phyloP scores from a whole-genome alignment of 2,888 invertebrate species.

The Panopea generosa region DNA sequence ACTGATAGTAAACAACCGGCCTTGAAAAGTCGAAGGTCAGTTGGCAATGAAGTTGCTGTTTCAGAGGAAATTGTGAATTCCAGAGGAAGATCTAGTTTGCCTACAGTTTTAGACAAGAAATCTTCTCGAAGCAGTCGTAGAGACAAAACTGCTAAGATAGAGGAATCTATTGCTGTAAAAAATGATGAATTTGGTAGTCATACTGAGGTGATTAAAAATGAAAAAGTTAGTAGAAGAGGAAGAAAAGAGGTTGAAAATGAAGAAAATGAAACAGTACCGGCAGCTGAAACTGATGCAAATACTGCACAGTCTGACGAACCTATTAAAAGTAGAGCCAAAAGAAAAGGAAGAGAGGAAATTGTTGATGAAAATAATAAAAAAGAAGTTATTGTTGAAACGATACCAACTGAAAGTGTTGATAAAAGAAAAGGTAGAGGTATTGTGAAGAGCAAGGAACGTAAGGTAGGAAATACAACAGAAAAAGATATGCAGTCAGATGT shows the following conservation, averaged over 20 bases:
- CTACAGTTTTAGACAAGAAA: slow-evolving; percentile 25
- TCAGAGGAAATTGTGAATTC: not conserved
- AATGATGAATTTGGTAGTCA: too few species aligned
- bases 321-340: slow-evolving; percentile 13
- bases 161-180: not conserved
- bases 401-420: slow-evolving; percentile 7
- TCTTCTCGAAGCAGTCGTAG: slow-evolving; percentile 4
- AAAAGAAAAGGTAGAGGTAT: slow-evolving; percentile 14
- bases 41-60: slow-evolving; percentile 10
- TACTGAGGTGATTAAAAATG: not conserved
- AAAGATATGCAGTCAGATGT: not conserved
- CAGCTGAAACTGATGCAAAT: not conserved
- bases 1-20: not conserved
- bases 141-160: not conserved
- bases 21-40: too few species aligned
- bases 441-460: slow-evolving; percentile 1
- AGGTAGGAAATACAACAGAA: slow-evolving; percentile 1
- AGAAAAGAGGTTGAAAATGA: slow-evolving; percentile 1
- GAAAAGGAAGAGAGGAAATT: slow-evolving; percentile 7
- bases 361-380: slow-evolving; percentile 17
- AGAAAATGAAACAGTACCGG: slow-evolving; percentile 3
- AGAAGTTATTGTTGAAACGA: too few species aligned
- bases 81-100: slow-evolving; percentile 8
- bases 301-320: slow-evolving; percentile 2
- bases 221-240: not conserved